A percentile compares a stretch with the other conserved stretches of the same genome.
These are phyloP conservation scores for Aphis craccivora DNA, from an alignment of 1,140 invertebrate species.

Conservation along the genomic window DNA sequence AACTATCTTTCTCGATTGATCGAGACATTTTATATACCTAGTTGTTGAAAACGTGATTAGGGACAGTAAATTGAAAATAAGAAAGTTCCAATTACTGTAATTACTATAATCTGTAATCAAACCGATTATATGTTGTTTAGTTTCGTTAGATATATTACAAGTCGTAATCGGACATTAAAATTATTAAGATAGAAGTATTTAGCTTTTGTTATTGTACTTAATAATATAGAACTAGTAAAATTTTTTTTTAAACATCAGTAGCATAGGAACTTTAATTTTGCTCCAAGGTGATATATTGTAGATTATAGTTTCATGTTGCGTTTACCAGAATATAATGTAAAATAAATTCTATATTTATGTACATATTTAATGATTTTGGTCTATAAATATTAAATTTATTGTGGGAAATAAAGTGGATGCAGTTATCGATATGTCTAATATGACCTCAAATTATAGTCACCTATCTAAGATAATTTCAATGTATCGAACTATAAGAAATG, in stretches of 20 bases:
- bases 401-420: neutral
- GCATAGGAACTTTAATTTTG: neutral
- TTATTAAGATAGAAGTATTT: too few species aligned
- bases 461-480: neutral
- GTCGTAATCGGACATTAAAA: too few species aligned
- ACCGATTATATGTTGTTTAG: neutral
- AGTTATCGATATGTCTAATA: conserved; percentile 14
- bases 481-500: neutral
- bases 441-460: neutral
- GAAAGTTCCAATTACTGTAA: neutral
- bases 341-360: conserved; percentile 15
- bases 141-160: neutral
- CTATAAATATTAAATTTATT: neutral
- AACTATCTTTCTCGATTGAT: neutral
- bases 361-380: neutral
- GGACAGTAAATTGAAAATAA: neutral
- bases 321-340: neutral
- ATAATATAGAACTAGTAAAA: neutral
- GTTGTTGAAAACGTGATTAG: neutral
- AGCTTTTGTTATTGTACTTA: neutral
- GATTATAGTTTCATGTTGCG: neutral
- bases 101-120: neutral
- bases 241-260: neutral
- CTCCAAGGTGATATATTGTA: neutral
- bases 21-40: neutral